Percentiles rank a stretch among this genome's conserved stretches.
Conservation (phyloP, 1,140 invertebrate species). For the Drosophila baimaii region DNA sequence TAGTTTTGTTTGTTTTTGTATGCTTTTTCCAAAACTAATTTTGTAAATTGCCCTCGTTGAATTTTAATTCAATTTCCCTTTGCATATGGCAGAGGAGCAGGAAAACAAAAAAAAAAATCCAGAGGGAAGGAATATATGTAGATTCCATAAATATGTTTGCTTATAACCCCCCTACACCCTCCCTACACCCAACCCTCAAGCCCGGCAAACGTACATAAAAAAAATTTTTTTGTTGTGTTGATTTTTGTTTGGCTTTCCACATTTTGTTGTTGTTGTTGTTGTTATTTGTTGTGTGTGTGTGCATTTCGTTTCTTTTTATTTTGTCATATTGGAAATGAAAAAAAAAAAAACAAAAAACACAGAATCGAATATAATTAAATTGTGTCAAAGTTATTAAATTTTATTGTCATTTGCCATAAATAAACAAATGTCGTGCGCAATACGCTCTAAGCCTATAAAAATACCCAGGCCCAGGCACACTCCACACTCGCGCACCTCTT, state of each 20-base stretch:
- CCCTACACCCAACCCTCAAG: too few species aligned
- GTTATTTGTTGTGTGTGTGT: not conserved
- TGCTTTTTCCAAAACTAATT: constrained; percentile 33
- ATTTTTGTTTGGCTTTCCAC: constrained; percentile 35
- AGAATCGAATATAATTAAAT: constrained; percentile 75
- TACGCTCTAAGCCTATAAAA: constrained; percentile 44
- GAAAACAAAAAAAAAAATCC: not conserved
- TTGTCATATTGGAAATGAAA: constrained; percentile 37
- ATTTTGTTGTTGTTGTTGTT: constrained; percentile 24
- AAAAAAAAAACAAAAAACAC: constrained; percentile 6
- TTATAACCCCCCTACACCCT: constrained; percentile 28
- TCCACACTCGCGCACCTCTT: constrained; percentile 16
- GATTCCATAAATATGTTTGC: constrained; percentile 41
- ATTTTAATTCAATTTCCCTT: constrained; percentile 49
- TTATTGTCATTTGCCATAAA: constrained; percentile 67
- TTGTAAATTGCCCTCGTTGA: constrained; percentile 47
- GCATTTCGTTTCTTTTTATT: constrained; percentile 2
- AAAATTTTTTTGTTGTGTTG: constrained; percentile 38
- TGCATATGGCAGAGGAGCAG: constrained; percentile 24
- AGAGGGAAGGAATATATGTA: not conserved
- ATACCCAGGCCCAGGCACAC: not conserved
- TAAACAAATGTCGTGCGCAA: constrained; percentile 63
- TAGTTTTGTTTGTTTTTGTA: not conserved
- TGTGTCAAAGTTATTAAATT: constrained; percentile 73
- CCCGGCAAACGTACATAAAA: constrained; percentile 9